A percentile compares a stretch with the other conserved stretches of the same genome.
Evolutionary conservation across 2,888 invertebrate genomes (phyloP).

Genomic region (Proisotoma minuta): DNA sequence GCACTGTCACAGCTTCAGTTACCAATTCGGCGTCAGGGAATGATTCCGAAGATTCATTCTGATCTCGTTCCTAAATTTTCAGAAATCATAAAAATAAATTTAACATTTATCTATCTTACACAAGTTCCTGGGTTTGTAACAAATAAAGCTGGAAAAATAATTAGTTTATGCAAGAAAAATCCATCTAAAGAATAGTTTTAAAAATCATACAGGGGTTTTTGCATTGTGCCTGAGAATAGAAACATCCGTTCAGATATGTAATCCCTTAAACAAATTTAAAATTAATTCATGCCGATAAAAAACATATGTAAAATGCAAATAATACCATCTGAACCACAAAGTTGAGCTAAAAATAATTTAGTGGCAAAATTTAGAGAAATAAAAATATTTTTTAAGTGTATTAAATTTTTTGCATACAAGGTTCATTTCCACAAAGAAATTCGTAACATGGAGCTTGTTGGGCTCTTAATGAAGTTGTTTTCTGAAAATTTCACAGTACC

Average conservation of each 20-base stretch:
- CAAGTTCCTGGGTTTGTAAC: background rate
- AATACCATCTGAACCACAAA: conserved; percentile 4
- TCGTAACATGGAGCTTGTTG: conserved; percentile 9
- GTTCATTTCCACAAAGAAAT: conserved; percentile 4
- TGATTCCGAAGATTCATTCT: background rate
- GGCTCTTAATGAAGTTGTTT: conserved; percentile 4
- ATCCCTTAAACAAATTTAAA: no score
- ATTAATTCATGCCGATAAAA: no score
- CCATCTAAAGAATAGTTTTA: background rate
- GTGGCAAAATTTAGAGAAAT: no score
- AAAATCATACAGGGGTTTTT: conserved; percentile 8
- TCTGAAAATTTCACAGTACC: background rate
- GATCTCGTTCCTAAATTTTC: background rate
- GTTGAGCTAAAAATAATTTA: no score
- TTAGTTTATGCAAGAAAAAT: background rate
- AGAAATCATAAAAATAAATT: background rate
- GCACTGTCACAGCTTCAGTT: background rate
- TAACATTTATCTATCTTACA: conserved; percentile 1
- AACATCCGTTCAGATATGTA: conserved; percentile 6
- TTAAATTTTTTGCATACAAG: no score
- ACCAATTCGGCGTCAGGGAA: background rate
- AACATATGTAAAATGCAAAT: no score
- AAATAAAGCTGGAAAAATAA: conserved; percentile 2
- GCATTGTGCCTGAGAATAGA: conserved; percentile 8
- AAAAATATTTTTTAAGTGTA: no score